Evolutionary conservation across 1,140 invertebrate species (phyloP).

Genomic region (Achroia grisella): DNA sequence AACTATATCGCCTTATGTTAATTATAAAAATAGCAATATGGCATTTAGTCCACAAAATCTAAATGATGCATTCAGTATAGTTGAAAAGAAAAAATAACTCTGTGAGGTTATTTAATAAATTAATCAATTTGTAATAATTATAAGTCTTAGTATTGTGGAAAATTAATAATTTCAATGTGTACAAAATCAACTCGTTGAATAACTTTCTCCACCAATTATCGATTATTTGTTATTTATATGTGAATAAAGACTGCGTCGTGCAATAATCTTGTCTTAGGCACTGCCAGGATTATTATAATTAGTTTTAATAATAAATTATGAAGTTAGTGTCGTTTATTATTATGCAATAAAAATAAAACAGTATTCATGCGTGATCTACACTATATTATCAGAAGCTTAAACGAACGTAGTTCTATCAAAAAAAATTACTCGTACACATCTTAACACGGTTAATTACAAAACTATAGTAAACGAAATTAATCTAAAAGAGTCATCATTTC

Average conservation of each 20-base stretch:
- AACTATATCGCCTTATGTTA: slow-evolving; percentile 55
- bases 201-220: neutral
- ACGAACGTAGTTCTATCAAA: slow-evolving; percentile 30
- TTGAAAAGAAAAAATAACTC: too few species aligned
- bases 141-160: too few species aligned
- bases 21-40: slow-evolving; percentile 69
- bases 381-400: slow-evolving; percentile 48
- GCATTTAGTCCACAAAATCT: slow-evolving; percentile 71
- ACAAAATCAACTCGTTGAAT: neutral
- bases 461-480: slow-evolving; percentile 43
- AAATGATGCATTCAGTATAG: slow-evolving; percentile 69
- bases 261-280: slow-evolving; percentile 1
- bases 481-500: slow-evolving; percentile 29
- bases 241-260: neutral
- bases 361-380: slow-evolving; percentile 6
- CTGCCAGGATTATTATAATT: neutral
- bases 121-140: too few species aligned
- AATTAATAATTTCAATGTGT: neutral
- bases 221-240: neutral
- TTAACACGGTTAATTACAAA: slow-evolving; percentile 40
- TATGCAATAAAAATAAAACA: slow-evolving; percentile 11
- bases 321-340: too few species aligned
- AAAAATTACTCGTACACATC: slow-evolving; percentile 27
- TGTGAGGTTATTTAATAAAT: too few species aligned
- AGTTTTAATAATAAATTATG: slow-evolving; percentile 6